Evolutionary conservation across 2,797 vertebrate species (phyloP), one percentile per base, ranked within the genome.

Genomic region (Chrysolophus pictus): DNA sequence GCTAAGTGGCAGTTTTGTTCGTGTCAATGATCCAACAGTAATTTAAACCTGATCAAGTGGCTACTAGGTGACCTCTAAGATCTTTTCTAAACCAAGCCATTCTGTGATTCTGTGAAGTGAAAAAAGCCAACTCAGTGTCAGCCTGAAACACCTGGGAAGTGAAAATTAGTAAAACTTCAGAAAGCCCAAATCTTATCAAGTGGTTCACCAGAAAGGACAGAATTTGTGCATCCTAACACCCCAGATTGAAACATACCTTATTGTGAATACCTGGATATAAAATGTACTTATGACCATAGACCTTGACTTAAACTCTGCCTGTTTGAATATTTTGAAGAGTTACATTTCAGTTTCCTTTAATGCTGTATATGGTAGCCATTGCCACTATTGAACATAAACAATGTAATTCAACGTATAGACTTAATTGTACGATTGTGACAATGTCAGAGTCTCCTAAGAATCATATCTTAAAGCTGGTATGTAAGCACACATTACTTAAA

Each of bases 141-240:
- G 47, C 70, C 44, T 69, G 56, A 91, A 91, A 87, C 42, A 63
- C 1, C 0, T n/a, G 17, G 62, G 84, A 90, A 91, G 10, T 51
- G 6, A 78, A 82, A 89, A 83, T 56, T 26, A 55, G 6, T 81
- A 60, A 92, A 92, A 86, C 10, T n/a, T 33, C 44, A 81, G 46
- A 72, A 76, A 68, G 71, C 65, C 24, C 41, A 86, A 58, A 81
- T 72, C 35, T 76, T 64, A 90, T 19, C 33, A 84, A 46, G 14
- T 75, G 59, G 15, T 78, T 72, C 56, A 77, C 5, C 72, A 85
- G 51, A 94, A 95, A 85, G 88, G 94, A 94, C 93, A 96, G 94
- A 95, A 95, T 95, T 96, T 96, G 95, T 92, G 77, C 88, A 95
- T 89, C 94, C 93, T 90, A 55, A 62, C 58, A 86, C 47, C 88